Evolutionary conservation across 64 coral and sea anemone genomes (phyloP).

Genomic region (Pocillopora damicornis): DNA sequence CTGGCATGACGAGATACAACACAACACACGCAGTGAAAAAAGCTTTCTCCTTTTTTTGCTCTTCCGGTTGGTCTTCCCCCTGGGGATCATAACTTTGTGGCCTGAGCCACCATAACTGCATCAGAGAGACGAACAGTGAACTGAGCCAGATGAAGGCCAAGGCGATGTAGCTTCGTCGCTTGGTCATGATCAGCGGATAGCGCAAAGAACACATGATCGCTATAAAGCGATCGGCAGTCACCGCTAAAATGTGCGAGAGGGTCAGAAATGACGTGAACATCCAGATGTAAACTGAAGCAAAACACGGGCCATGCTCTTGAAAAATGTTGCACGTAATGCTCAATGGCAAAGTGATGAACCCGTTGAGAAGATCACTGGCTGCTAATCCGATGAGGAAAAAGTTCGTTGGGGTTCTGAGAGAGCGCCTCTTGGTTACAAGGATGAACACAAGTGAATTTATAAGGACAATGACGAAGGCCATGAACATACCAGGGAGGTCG

Average conservation of each 20-base stretch:
- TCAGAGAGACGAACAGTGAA: slow-evolving; percentile 25
- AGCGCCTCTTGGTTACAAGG: slow-evolving; percentile 38
- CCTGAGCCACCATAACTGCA: slow-evolving; percentile 55
- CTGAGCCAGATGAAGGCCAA: slow-evolving; percentile 32
- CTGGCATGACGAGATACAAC: slow-evolving; percentile 33
- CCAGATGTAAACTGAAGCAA: slow-evolving; percentile 24
- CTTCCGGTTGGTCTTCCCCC: not conserved
- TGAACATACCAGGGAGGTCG: slow-evolving; percentile 40
- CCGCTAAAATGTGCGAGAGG: slow-evolving; percentile 49
- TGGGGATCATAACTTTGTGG: not conserved
- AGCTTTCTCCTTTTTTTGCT: slow-evolving; percentile 14
- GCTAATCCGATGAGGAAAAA: slow-evolving; percentile 56
- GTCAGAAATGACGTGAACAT: slow-evolving; percentile 63
- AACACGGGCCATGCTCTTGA: slow-evolving; percentile 2
- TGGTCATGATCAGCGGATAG: slow-evolving; percentile 52
- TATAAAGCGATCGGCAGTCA: slow-evolving; percentile 67
- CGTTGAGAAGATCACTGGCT: slow-evolving; percentile 48
- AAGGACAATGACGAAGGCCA: slow-evolving; percentile 53
- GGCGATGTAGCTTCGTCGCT: not conserved
- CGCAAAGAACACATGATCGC: slow-evolving; percentile 62
- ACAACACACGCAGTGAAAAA: slow-evolving; percentile 46
- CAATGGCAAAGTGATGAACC: slow-evolving; percentile 39
- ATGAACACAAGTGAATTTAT: slow-evolving; percentile 47
- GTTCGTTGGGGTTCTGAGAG: slow-evolving; percentile 53
- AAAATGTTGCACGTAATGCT: slow-evolving; percentile 42